Conservation (phyloP, 2,888 invertebrate species). For the Omphaloscelis lunosa region DNA sequence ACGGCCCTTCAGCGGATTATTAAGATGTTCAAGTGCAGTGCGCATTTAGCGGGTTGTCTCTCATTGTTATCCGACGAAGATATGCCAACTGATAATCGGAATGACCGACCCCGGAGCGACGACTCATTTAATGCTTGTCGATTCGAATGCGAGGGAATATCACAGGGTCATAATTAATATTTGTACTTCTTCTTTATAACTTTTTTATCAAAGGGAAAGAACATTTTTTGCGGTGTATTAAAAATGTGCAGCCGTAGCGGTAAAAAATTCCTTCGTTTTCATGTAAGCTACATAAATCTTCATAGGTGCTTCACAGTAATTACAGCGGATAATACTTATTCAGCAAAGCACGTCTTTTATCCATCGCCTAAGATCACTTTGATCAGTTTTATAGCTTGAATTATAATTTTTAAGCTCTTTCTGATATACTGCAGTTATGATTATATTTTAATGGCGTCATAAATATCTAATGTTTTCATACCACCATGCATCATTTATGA, state of each 20-base stretch:
- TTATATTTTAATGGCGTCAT: slow-evolving; percentile 68
- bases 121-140: slow-evolving; percentile 89
- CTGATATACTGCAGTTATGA: slow-evolving; percentile 51
- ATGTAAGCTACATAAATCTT: slow-evolving; percentile 30
- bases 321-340: slow-evolving; percentile 32
- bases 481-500: slow-evolving; percentile 77
- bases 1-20: slow-evolving; percentile 85
- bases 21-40: slow-evolving; percentile 84
- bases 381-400: slow-evolving; percentile 49
- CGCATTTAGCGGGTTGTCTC: slow-evolving; percentile 83
- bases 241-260: slow-evolving; percentile 17
- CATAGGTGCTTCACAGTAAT: slow-evolving; percentile 33
- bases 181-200: slow-evolving; percentile 56
- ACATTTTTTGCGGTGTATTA: slow-evolving; percentile 18
- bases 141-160: slow-evolving; percentile 74
- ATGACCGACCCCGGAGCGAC: slow-evolving; percentile 79
- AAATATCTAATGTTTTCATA: slow-evolving; percentile 74
- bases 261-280: slow-evolving; percentile 3
- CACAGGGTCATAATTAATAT: slow-evolving; percentile 69
- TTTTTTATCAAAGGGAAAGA: slow-evolving; percentile 34
- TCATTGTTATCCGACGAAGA: slow-evolving; percentile 82
- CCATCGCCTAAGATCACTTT: slow-evolving; percentile 38
- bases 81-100: slow-evolving; percentile 85
- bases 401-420: slow-evolving; percentile 52
- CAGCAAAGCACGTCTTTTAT: slow-evolving; percentile 44